Conservation (phyloP, 1,140 invertebrate species). For the Ceratitis capitata region DNA sequence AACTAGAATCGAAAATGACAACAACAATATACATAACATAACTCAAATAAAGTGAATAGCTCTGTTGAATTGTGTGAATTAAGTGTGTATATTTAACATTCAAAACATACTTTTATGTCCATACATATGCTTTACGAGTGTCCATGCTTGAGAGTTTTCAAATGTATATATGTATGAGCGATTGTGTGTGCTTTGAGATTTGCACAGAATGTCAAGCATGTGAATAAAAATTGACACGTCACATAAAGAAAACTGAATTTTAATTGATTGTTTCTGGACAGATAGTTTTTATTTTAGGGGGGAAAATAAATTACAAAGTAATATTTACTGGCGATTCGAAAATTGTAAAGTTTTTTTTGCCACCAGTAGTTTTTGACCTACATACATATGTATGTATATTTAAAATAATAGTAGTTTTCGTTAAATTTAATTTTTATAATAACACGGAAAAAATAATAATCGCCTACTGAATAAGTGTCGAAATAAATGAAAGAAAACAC, state of each 20-base stretch:
- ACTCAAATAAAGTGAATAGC: background rate
- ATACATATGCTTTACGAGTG: background rate
- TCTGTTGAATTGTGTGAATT: background rate
- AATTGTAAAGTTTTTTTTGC: too few species aligned
- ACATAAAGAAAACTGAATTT: background rate
- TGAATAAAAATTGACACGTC: background rate
- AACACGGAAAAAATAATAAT: too few species aligned
- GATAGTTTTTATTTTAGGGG: too few species aligned
- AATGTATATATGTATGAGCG: background rate
- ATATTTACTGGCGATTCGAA: too few species aligned
- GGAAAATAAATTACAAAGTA: too few species aligned
- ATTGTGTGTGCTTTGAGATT: background rate
- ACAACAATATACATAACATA: too few species aligned
- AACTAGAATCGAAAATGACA: constrained; percentile 12
- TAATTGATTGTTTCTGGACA: background rate
- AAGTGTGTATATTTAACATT: background rate
- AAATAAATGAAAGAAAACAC: too few species aligned
- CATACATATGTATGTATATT: too few species aligned
- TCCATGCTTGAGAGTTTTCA: background rate
- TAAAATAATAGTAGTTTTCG: too few species aligned
- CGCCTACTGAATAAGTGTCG: too few species aligned
- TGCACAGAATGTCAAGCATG: background rate
- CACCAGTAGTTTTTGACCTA: too few species aligned
- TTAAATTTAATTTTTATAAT: too few species aligned
- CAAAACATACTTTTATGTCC: background rate